Base-by-base conservation (phyloP, 2,113 vertebrate genomes). In the Apaloderma vittatum region DNA sequence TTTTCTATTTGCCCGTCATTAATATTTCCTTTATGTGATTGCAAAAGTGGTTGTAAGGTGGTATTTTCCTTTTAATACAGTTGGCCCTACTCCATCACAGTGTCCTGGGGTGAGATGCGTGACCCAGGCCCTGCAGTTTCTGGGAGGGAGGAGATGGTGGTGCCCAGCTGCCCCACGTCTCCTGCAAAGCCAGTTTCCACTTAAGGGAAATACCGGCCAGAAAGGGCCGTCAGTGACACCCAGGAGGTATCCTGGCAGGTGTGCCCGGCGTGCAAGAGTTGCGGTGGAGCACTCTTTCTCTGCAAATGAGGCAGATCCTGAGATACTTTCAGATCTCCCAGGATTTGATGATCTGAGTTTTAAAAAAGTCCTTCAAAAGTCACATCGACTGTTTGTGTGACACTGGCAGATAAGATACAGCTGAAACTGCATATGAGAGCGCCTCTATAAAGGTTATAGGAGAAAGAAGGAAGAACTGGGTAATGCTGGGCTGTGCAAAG, bases 221-320 rank as follows among this genome's bases (percentile, higher is more conserved):
- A 16, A 40, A 3, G 8, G 30, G 26, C 45, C n/a, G 74, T 55
- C 27, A 29, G 37, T n/a, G 72, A 20, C 36, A 16, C 27, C 36
- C 30, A 30, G 0, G 12, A 51, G 23, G 15, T 15, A 8, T 9
- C 37, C 62, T 51, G 43, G 8, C 4, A 3, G 0, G 24, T 20
- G 3, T 63, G 58, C 43, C 34, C 65, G 30, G 37, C 15, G 11
- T 8, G 16, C 12, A 24, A 4, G 13, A 3, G 4, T 12, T 26
- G 15, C 27, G 32, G 49, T 37, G 63, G 16, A 43, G 6, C 22
- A 29, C 3, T 17, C 58, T 36, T 58, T 46, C 46, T 62, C 40
- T 91, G n/a, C 48, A 26, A 2, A 10, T 6, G 1, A 2, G 40
- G 20, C 15, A 68, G 34, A 57, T 46, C 54, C 79, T 82, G 49